phyloP scores from a whole-genome alignment of 2,888 invertebrate genomes.

The Meteorus cinctellus region DNA sequence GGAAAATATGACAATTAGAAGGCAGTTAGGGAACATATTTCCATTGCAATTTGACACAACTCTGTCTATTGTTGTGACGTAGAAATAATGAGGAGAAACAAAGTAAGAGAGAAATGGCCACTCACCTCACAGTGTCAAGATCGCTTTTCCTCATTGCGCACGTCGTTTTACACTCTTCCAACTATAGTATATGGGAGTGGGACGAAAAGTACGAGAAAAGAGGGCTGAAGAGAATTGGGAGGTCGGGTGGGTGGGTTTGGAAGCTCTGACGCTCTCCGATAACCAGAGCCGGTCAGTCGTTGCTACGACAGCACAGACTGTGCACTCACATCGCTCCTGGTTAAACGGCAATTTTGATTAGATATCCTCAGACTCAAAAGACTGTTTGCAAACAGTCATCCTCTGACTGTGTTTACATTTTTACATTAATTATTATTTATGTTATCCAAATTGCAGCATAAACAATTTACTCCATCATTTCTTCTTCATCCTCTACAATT shows the following conservation, averaged over 20 bases:
- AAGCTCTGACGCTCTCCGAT: conserved; percentile 57
- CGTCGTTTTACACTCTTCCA: conserved; percentile 36
- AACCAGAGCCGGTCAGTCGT: conserved; percentile 68
- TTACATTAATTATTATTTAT: neutral
- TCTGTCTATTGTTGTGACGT: neutral
- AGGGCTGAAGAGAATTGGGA: conserved; percentile 51
- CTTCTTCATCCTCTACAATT: neutral
- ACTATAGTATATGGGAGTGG: conserved; percentile 20
- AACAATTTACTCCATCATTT: neutral
- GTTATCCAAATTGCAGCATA: too few species aligned
- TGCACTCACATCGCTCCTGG: conserved; percentile 9
- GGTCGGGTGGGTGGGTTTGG: conserved; percentile 33
- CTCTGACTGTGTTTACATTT: neutral
- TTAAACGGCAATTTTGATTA: neutral
- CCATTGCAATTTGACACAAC: neutral
- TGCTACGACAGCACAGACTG: conserved; percentile 63
- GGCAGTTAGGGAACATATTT: neutral
- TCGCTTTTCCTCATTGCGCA: conserved; percentile 27
- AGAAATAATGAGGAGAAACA: neutral
- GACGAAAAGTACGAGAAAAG: conserved; percentile 34
- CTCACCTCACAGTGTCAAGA: conserved; percentile 9
- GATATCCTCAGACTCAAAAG: neutral
- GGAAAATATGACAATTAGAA: neutral
- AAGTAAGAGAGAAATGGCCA: neutral
- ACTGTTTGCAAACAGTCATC: conserved; percentile 45